Percentiles rank a stretch among this genome's conserved stretches.
phyloP scores from a whole-genome alignment of 2,888 invertebrate genomes.

The Fragum sueziense region DNA sequence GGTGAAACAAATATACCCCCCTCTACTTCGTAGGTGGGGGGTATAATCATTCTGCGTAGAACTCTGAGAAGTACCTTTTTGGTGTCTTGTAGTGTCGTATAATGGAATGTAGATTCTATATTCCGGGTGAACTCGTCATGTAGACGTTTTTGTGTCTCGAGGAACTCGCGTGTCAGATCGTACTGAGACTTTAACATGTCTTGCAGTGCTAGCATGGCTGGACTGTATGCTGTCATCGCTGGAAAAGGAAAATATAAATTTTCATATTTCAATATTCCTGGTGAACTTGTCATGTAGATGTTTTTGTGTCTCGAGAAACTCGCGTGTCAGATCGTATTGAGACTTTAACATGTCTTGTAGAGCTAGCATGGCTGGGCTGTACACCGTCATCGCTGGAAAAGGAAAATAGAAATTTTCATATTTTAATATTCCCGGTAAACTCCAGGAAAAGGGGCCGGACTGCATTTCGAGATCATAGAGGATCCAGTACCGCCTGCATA shows the following conservation, averaged over 20 bases:
- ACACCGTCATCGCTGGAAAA: constrained; percentile 72
- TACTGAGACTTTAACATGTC: constrained; percentile 77
- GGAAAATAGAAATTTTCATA: not conserved
- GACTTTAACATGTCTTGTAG: constrained; percentile 77
- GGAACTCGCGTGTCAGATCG: constrained; percentile 72
- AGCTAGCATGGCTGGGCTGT: constrained; percentile 74
- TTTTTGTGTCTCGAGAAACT: constrained; percentile 71
- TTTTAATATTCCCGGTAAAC: constrained; percentile 64
- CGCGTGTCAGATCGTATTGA: constrained; percentile 72
- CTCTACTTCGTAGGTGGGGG: too few relatives aligned
- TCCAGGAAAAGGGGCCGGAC: too few relatives aligned
- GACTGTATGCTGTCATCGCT: constrained; percentile 76
- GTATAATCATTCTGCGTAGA: too few relatives aligned
- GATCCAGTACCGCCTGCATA: too few relatives aligned
- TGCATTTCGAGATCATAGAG: too few relatives aligned
- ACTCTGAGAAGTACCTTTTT: constrained; percentile 65
- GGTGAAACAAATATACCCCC: too few relatives aligned
- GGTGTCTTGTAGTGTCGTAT: constrained; percentile 77
- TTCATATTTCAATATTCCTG: constrained; percentile 65
- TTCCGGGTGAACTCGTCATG: constrained; percentile 68
- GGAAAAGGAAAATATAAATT: constrained; percentile 26
- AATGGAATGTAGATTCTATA: constrained; percentile 66
- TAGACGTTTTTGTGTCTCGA: constrained; percentile 69
- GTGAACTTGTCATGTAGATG: constrained; percentile 68
- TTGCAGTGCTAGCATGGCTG: constrained; percentile 74